Conservation (phyloP, 53 echinoderm and acorn worm species). For the Stichopus horrens region DNA sequence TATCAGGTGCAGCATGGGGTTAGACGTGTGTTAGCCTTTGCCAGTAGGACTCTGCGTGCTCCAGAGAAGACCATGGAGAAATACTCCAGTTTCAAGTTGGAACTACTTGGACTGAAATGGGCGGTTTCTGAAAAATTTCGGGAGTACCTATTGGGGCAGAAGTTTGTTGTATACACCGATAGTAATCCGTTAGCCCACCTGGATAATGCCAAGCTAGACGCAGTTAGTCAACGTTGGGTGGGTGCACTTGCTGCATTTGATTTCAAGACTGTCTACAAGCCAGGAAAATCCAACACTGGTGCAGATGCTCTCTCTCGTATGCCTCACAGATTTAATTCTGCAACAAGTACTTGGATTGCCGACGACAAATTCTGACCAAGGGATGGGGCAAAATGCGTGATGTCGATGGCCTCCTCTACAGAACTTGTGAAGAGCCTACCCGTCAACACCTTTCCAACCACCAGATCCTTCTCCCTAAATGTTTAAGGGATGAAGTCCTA, state of each 20-base stretch:
- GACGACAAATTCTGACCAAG: neutral
- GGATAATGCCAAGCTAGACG: constrained; percentile 48
- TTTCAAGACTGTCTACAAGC: constrained; percentile 26
- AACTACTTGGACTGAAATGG: constrained; percentile 54
- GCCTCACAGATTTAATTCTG: neutral
- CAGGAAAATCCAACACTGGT: neutral
- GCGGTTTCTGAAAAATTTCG: constrained; percentile 54
- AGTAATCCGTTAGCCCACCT: constrained; percentile 55
- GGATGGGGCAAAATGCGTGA: constrained; percentile 47
- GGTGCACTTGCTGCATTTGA: constrained; percentile 48
- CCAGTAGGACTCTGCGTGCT: constrained; percentile 49
- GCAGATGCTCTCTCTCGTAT: neutral
- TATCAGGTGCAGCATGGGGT: constrained; percentile 51
- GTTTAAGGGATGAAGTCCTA: constrained; percentile 11
- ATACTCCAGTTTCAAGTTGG: constrained; percentile 57
- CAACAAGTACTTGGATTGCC: neutral
- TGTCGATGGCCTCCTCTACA: constrained; percentile 36
- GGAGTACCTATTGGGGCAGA: constrained; percentile 38
- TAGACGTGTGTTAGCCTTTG: constrained; percentile 55
- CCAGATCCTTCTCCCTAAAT: constrained; percentile 27
- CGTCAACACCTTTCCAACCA: neutral
- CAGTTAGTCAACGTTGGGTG: constrained; percentile 44
- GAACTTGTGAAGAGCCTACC: constrained; percentile 10
- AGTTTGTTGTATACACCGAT: constrained; percentile 50
- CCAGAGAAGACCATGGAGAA: constrained; percentile 51